Evolutionary conservation across 2,797 vertebrate species (phyloP).

Genomic region (Micropoecilia bifurca): DNA sequence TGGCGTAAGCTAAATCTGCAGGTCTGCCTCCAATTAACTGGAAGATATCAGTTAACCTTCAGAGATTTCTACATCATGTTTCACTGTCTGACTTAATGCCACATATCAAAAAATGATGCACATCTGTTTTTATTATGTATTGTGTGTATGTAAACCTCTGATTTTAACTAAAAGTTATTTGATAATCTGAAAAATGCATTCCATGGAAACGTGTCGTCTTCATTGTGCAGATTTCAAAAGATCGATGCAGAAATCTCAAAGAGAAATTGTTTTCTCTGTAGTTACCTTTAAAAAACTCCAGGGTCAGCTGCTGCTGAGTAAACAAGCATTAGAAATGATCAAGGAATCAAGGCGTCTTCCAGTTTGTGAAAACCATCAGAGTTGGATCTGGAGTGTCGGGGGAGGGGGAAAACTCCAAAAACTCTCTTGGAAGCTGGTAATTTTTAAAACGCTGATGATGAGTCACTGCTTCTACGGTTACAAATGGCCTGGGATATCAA

Average conservation of each 20-base stretch:
- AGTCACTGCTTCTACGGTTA: constrained; percentile 56
- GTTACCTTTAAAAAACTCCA: constrained; percentile 32
- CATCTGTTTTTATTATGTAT: too few species aligned
- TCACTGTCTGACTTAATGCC: not conserved
- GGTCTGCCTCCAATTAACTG: too few species aligned
- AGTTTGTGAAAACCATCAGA: constrained; percentile 23
- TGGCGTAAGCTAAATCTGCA: too few species aligned
- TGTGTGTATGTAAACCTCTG: too few species aligned
- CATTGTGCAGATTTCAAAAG: constrained; percentile 1
- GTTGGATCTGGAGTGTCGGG: not conserved
- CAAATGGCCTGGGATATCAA: constrained; percentile 73
- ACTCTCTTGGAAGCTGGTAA: constrained; percentile 46
- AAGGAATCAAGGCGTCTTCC: constrained; percentile 30
- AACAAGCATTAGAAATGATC: constrained; percentile 22
- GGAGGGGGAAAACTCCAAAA: constrained; percentile 26
- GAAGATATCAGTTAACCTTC: too few species aligned
- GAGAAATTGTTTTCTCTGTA: constrained; percentile 7
- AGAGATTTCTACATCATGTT: too few species aligned
- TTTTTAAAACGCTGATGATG: constrained; percentile 71
- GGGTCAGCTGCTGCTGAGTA: constrained; percentile 17
- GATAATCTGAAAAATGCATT: not conserved
- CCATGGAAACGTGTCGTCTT: not conserved
- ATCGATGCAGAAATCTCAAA: not conserved
- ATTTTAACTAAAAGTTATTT: too few species aligned
- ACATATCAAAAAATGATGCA: not conserved